Conservation (phyloP, 2,113 vertebrate species). For the Notechis scutatus region DNA sequence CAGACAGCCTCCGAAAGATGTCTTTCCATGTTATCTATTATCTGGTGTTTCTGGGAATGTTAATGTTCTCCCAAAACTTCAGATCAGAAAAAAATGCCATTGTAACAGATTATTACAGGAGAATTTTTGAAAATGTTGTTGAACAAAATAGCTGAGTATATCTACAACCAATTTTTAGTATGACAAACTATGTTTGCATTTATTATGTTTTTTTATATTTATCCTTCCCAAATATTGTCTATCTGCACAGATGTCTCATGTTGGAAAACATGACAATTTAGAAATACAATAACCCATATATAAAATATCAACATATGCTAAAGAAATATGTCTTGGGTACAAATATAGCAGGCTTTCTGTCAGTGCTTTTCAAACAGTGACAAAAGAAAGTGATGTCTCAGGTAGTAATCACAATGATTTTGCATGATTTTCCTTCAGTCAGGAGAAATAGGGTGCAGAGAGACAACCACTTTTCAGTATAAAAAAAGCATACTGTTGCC, state of each 20-base stretch:
- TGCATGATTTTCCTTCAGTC: constrained; percentile 7
- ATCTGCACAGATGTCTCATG: constrained; percentile 57
- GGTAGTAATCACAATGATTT: constrained; percentile 1
- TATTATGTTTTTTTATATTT: constrained; percentile 55
- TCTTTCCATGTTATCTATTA: not conserved
- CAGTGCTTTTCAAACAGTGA: constrained; percentile 9
- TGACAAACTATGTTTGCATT: constrained; percentile 37
- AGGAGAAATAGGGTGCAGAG: not conserved
- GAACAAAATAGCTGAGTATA: not conserved
- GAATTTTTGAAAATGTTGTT: not conserved
- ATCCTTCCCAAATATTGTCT: constrained; percentile 45
- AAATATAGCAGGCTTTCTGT: constrained; percentile 35
- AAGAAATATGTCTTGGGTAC: constrained; percentile 45
- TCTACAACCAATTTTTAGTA: constrained; percentile 13
- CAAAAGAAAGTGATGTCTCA: not conserved
- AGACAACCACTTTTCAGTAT: not conserved
- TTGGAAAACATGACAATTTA: constrained; percentile 59
- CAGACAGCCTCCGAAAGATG: not conserved
- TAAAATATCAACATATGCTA: constrained; percentile 56
- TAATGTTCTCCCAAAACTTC: not conserved
- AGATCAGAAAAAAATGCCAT: not conserved
- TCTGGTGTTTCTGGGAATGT: not conserved
- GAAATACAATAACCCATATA: constrained; percentile 37
- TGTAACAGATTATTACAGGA: not conserved
- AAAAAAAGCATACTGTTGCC: not conserved